These are phyloP conservation scores for Micromesistius poutassou DNA, from an alignment of 2,797 vertebrate species.

Conservation along the genomic window DNA sequence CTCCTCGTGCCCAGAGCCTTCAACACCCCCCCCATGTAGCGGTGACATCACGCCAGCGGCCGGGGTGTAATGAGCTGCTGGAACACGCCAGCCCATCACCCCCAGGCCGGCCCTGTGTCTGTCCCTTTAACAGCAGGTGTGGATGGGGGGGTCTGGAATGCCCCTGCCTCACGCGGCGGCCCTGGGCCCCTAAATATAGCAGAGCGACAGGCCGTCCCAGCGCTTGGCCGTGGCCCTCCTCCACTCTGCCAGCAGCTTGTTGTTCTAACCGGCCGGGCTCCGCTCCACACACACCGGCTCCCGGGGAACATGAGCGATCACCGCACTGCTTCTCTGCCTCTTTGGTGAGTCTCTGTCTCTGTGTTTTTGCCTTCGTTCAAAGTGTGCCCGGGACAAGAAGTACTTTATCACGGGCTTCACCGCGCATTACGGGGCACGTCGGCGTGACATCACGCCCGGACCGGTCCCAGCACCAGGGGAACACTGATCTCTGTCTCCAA, in stretches of 20 bases:
- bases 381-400: constrained; percentile 31
- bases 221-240: constrained; percentile 57
- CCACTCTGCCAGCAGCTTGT: constrained; percentile 50
- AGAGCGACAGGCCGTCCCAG: constrained; percentile 49
- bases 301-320: constrained; percentile 59
- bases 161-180: constrained; percentile 52
- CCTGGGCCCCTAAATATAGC: constrained; percentile 75
- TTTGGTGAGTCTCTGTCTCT: constrained; percentile 57
- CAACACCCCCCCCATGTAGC: neutral
- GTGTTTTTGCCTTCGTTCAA: constrained; percentile 15
- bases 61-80: neutral
- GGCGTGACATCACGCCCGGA: neutral
- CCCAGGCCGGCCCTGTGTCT: constrained; percentile 23
- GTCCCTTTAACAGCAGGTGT: constrained; percentile 71
- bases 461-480: neutral
- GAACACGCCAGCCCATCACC: neutral
- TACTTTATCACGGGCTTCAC: constrained; percentile 29
- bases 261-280: constrained; percentile 39
- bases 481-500: neutral
- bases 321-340: constrained; percentile 35
- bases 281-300: constrained; percentile 19
- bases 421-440: constrained; percentile 14
- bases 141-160: constrained; percentile 57
- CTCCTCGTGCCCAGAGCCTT: neutral
- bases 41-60: neutral